These are phyloP conservation scores for Ecliptopera silaceata DNA, from an alignment of 2,888 invertebrate genomes.

Conservation along the genomic window DNA sequence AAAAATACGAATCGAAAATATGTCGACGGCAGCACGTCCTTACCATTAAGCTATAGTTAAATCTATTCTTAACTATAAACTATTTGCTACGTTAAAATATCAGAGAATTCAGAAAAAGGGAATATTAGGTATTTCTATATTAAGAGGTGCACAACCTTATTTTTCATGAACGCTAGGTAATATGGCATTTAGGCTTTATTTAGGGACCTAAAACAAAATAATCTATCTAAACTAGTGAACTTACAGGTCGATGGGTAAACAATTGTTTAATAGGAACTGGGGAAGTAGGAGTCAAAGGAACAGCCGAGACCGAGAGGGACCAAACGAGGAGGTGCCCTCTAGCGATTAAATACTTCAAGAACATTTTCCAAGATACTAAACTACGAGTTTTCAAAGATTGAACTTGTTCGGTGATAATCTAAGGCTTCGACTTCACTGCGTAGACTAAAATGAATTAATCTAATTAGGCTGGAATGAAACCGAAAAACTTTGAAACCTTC, in stretches of 20 bases:
- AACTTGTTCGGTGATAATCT: conserved; percentile 63
- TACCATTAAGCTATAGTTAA: conserved; percentile 78
- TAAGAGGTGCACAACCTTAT: conserved; percentile 83
- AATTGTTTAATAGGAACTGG: conserved; percentile 73
- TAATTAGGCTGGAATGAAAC: conserved; percentile 79
- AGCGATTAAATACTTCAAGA: conserved; percentile 44
- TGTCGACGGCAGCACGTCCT: conserved; percentile 78
- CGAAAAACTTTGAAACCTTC: conserved; percentile 36
- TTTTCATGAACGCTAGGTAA: conserved; percentile 81
- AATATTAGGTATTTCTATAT: conserved; percentile 78
- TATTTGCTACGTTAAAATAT: conserved; percentile 80
- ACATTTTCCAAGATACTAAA: conserved; percentile 51
- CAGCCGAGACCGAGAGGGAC: conserved; percentile 31
- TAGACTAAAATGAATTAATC: conserved; percentile 66
- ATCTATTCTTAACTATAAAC: conserved; percentile 75
- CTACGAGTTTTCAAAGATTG: conserved; percentile 51
- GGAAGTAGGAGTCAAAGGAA: conserved; percentile 53
- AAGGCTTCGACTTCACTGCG: conserved; percentile 59
- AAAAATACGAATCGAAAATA: conserved; percentile 83
- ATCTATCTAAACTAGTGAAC: conserved; percentile 62
- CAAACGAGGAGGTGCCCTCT: conserved; percentile 33
- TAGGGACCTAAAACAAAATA: conserved; percentile 61
- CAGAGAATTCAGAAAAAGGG: conserved; percentile 82
- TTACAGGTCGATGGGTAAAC: conserved; percentile 60
- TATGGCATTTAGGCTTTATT: conserved; percentile 75